Base-by-base conservation (phyloP, 2,888 invertebrate species). In the Yponomeuta plumbellus region DNA sequence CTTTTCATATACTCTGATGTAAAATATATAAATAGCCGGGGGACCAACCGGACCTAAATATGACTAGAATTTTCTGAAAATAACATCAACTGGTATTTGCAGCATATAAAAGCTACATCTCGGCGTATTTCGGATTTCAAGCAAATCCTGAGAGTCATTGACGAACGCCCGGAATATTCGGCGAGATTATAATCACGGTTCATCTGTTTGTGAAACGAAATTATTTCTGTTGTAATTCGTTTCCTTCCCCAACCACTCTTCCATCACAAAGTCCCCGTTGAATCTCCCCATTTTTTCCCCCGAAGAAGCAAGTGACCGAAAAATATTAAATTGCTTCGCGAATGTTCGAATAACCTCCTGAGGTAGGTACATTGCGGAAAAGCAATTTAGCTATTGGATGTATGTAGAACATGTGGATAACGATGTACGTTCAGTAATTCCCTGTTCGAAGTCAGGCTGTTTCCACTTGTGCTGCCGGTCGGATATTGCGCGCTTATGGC, bases 401-500 rank as follows among this genome's bases (percentile, higher is more conserved):
- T 62, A 26, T 39, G 34, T 62, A 26, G 62, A 34, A 62, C 62
- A 62, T 34, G 57, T n/a, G n/a, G 44, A 52, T 52, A 52, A 52
- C 44, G 44, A 17, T 13, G 17, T 52, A 17, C 44, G 44, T 17
- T 52, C 44, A 52, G 44, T 52, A 52, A 52, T 52, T 52, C 44
- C 17, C 44, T 17, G 17, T 52, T 52, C 17, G 44, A 52, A 52
- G 44, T 17, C 44, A 17, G 44, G 44, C 44, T 52, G 23, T 59
- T 59, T 59, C 22, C 59, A 59, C n/a, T n/a, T 34, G 39, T 58
- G 67, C 70, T 58, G 67, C 70, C 78, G 80, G 80, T 84, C 87
- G 89, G 88, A 90, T 88, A 89, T 89, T 89, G 86, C 83, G 81
- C 84, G 86, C 83, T 82, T 80, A 80, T 76, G 78, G 78, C 83